phyloP scores from a whole-genome alignment of 2,113 vertebrate species.

The Poeciliopsis occidentalis region DNA sequence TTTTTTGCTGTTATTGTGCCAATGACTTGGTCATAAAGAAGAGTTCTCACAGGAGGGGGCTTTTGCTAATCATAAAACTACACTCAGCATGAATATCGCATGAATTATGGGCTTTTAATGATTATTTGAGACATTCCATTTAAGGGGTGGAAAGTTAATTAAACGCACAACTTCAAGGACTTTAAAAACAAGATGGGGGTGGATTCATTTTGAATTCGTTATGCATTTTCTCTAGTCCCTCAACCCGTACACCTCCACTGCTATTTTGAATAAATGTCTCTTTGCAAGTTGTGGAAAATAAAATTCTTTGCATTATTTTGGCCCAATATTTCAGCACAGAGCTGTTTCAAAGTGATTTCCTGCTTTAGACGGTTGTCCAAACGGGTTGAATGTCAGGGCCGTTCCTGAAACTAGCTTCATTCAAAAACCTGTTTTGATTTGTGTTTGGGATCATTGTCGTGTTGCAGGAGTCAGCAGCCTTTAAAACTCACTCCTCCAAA shows the following conservation, averaged over 20 bases:
- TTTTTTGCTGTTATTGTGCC: slow-evolving; percentile 12
- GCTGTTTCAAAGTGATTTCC: too few relatives aligned
- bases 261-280: neutral
- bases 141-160: neutral
- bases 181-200: neutral
- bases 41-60: neutral
- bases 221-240: neutral
- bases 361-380: too few relatives aligned
- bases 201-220: neutral
- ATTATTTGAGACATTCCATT: neutral
- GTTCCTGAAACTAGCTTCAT: too few relatives aligned
- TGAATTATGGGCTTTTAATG: neutral
- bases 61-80: neutral
- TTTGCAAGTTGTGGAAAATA: neutral
- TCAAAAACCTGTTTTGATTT: too few relatives aligned
- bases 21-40: neutral
- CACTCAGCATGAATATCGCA: neutral
- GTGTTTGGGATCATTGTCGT: too few relatives aligned
- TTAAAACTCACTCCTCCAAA: too few relatives aligned
- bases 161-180: neutral
- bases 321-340: neutral
- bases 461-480: too few relatives aligned
- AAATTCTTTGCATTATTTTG: neutral
- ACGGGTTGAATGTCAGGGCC: too few relatives aligned
- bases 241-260: neutral